Evolutionary conservation across 2,113 vertebrate genomes (phyloP).

Genomic region (Ciconia boyciana): DNA sequence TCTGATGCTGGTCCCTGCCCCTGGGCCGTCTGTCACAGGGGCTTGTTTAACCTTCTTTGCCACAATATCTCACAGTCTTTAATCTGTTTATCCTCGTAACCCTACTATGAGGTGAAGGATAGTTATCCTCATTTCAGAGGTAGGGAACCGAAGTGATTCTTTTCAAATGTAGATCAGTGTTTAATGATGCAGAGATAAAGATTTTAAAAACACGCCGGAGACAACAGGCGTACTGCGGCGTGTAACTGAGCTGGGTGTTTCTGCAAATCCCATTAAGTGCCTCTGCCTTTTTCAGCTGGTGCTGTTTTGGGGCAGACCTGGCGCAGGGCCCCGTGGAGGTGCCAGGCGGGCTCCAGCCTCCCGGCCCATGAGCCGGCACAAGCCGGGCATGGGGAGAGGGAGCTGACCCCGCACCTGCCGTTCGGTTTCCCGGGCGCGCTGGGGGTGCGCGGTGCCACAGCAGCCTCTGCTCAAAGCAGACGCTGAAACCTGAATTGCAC

Average conservation of each 20-base stretch:
- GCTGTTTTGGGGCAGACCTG: not conserved
- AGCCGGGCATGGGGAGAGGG: not conserved
- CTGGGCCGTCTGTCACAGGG: conserved; percentile 51
- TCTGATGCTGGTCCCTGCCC: conserved; percentile 52
- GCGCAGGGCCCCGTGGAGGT: not conserved
- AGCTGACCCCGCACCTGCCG: fast-evolving
- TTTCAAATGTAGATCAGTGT: conserved; percentile 65
- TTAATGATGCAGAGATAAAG: conserved; percentile 66
- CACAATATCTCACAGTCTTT: conserved; percentile 50
- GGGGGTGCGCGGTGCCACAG: not conserved
- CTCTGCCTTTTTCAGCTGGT: conserved; percentile 25
- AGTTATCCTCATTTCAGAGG: conserved; percentile 55
- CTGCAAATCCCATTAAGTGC: conserved; percentile 37
- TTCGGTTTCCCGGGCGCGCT: too few species aligned
- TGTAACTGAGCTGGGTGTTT: conserved; percentile 34
- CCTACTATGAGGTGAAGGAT: conserved; percentile 41
- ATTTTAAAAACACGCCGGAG: conserved; percentile 39
- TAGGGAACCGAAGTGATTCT: conserved; percentile 44
- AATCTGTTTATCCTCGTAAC: conserved; percentile 61
- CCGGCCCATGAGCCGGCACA: fast-evolving
- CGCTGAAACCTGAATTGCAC: not conserved
- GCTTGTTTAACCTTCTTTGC: conserved; percentile 54
- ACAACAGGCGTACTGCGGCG: not conserved
- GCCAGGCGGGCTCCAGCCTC: not conserved
- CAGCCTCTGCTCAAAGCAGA: not conserved